A percentile compares a stretch with the other conserved stretches of the same genome.
Conservation (phyloP, 1,140 invertebrate genomes). For the Pygmarrhopalites habei region DNA sequence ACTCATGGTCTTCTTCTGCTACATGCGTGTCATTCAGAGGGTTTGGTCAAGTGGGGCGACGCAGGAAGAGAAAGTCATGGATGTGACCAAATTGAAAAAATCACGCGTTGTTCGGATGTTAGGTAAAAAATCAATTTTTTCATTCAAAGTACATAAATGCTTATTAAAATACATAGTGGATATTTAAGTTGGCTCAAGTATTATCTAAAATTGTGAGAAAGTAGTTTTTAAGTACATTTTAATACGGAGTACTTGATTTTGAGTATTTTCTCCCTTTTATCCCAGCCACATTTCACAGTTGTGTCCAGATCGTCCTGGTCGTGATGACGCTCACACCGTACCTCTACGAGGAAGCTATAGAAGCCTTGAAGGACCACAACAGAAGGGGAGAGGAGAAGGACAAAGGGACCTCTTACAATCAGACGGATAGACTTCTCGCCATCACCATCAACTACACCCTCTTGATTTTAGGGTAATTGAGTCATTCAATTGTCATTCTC, state of each 20-base stretch:
- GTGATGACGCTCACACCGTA: constrained; percentile 27
- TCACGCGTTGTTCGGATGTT: constrained; percentile 28
- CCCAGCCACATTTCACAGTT: constrained; percentile 34
- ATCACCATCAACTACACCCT: constrained; percentile 36
- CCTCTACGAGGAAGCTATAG: constrained; percentile 28
- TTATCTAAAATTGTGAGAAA: too few species aligned
- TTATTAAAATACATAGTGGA: too few species aligned
- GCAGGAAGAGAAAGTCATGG: constrained; percentile 30
- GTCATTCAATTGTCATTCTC: too few species aligned
- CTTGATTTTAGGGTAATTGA: constrained; percentile 32
- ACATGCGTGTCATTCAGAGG: constrained; percentile 30
- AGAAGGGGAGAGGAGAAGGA: background rate
- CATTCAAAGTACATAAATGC: too few species aligned
- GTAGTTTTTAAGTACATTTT: too few species aligned
- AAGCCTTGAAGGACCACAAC: constrained; percentile 5
- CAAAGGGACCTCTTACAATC: constrained; percentile 3
- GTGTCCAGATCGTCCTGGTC: constrained; percentile 35
- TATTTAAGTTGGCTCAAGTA: too few species aligned
- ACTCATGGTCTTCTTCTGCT: constrained; percentile 29
- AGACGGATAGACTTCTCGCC: constrained; percentile 19
- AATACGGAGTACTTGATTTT: too few species aligned
- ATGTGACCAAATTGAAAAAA: constrained; percentile 30
- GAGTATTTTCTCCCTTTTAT: too few species aligned
- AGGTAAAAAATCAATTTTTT: too few species aligned
- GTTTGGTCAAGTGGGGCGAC: constrained; percentile 30